These are phyloP conservation scores for Noctilio leporinus DNA, from an alignment of 2,113 vertebrate species.

Conservation along the genomic window DNA sequence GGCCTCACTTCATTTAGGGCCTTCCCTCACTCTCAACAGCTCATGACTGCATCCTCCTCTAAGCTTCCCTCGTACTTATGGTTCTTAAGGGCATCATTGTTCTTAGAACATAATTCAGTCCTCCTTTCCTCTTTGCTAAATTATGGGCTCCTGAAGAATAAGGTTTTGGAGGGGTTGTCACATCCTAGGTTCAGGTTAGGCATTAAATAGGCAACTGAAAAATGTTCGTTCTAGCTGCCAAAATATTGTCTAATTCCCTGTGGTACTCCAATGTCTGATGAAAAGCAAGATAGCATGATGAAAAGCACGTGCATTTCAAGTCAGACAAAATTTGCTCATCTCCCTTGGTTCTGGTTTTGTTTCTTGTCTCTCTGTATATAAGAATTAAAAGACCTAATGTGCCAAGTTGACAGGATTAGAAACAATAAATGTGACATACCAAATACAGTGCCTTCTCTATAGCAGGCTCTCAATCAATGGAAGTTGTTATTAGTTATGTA, in stretches of 20 bases:
- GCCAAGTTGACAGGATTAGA: background rate
- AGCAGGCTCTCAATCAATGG: background rate
- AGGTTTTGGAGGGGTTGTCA: background rate
- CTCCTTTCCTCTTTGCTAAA: constrained; percentile 4
- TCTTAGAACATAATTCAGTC: background rate
- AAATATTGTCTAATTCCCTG: background rate
- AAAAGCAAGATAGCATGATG: background rate
- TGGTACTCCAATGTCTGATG: constrained; percentile 4
- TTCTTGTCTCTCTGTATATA: background rate
- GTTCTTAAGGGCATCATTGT: background rate
- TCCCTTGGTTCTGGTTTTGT: background rate
- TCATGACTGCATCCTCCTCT: background rate
- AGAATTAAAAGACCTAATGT: background rate
- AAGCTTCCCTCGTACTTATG: background rate
- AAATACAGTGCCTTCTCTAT: background rate
- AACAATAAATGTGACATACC: background rate
- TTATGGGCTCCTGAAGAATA: background rate
- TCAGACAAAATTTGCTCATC: background rate
- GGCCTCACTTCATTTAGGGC: background rate
- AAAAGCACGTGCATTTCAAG: background rate
- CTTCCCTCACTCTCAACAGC: background rate
- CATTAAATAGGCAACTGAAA: constrained; percentile 2
- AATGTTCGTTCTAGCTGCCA: background rate
- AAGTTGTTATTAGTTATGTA: background rate
- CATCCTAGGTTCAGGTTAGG: background rate